Conservation (phyloP, 2,797 vertebrate species). For the Ctenochaetus hawaiiensis region DNA sequence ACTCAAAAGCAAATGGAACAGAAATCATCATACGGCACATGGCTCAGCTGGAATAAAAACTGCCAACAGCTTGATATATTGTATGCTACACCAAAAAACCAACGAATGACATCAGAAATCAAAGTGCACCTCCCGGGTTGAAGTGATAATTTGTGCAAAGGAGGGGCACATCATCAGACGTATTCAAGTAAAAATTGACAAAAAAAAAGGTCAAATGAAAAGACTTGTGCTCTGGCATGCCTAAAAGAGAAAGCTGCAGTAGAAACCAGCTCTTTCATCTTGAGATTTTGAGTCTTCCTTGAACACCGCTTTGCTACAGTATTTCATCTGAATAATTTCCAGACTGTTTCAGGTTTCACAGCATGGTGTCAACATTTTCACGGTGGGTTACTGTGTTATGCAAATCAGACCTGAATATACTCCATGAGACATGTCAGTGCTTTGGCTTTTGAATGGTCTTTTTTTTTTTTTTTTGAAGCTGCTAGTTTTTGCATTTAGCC, state of each 20-base stretch:
- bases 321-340: conserved; percentile 54
- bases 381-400: conserved; percentile 57
- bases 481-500: conserved; percentile 46
- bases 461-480: conserved; percentile 47
- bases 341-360: conserved; percentile 65
- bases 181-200: conserved; percentile 79
- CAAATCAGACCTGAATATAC: conserved; percentile 60
- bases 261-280: conserved; percentile 99
- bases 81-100: conserved; percentile 67
- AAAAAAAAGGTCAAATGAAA: conserved; percentile 75
- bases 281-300: conserved; percentile 85
- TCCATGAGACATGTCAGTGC: conserved; percentile 66
- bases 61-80: conserved; percentile 88
- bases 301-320: conserved; percentile 43
- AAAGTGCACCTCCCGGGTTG: conserved; percentile 81
- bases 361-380: conserved; percentile 57
- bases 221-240: conserved; percentile 87
- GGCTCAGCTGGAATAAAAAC: conserved; percentile 88
- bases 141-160: conserved; percentile 76
- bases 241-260: conserved; percentile 88
- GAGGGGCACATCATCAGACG: conserved; percentile 81
- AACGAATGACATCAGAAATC: conserved; percentile 76
- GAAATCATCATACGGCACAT: conserved; percentile 87
- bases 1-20: conserved; percentile 82
- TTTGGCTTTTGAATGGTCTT: conserved; percentile 38